Evolutionary conservation across 2,888 invertebrate genomes (phyloP), one percentile per base, ranked within the genome.

Genomic region (Monoplex corrugatus): DNA sequence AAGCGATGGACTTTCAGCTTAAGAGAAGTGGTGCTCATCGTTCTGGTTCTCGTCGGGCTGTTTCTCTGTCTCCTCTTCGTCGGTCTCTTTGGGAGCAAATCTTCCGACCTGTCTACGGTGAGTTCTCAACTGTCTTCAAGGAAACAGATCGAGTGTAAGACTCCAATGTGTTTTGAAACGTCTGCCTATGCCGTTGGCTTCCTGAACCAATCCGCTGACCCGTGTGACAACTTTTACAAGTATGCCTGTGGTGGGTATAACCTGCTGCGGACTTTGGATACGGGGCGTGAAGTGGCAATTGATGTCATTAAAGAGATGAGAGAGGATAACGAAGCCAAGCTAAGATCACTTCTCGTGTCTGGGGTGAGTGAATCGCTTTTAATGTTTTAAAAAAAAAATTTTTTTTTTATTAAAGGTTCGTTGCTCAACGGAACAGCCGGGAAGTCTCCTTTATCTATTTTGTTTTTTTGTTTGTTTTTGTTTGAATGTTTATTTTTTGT

Each of bases 241-340:
- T 94, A 93, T 78, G 94, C 94, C 2, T 94, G 94, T 97, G 97
- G 97, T 0, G 96, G 96, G 43, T 97, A 97, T 97, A 93, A 97
- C 40, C 94, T 94, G 23, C 50, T 89, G 35, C 91, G 93, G 72
- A 93, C 93, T 0, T 89, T 94, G 19, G 91, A 93, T 80, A 91
- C 93, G 0, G 93, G 93, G 80, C 32, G n/a, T 78, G 87, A 91
- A 13, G 86, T 89, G 13, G 91, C 92, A 35, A 80, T 91, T 57
- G 93, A 92, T 6, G 90, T 94, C 2, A 90, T 92, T n/a, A 86
- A 90, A 72, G 93, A 94, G 68, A 89, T 94, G 45, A 92, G 93
- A 45, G 88, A 92, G 50, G 90, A 92, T 45, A 95, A 95, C 89
- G 91, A 93, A 84, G 93, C 93, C 38, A 93, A 91, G 86, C 89